These are phyloP conservation scores for Acropternis orthonyx DNA, from an alignment of 2,797 vertebrate genomes.

Conservation along the genomic window DNA sequence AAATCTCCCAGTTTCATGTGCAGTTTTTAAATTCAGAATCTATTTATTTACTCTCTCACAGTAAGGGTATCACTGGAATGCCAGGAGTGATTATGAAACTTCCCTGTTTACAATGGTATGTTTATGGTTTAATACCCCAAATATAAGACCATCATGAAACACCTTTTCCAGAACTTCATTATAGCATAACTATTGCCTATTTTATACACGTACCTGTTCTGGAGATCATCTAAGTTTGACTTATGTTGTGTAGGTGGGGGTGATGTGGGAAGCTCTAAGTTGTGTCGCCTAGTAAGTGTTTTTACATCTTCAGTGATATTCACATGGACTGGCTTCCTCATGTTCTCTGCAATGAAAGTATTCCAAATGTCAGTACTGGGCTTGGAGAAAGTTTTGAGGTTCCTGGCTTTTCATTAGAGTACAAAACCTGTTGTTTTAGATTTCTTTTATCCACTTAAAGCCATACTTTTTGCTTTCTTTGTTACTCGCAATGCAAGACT, in stretches of 20 bases:
- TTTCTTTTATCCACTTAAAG: background rate
- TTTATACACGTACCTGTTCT: slow-evolving; percentile 78
- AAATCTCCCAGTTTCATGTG: background rate
- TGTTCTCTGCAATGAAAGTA: slow-evolving; percentile 74
- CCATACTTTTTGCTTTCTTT: background rate
- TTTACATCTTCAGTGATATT: slow-evolving; percentile 68
- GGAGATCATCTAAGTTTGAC: slow-evolving; percentile 77
- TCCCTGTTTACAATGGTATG: background rate
- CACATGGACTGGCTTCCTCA: slow-evolving; percentile 77
- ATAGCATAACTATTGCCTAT: background rate
- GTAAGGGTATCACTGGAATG: background rate
- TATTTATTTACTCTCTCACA: background rate
- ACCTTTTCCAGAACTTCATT: background rate
- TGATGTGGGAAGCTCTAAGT: slow-evolving; percentile 84
- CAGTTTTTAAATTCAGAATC: background rate
- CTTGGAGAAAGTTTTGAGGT: background rate
- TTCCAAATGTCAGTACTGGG: background rate
- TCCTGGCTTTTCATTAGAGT: background rate
- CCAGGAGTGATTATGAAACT: background rate
- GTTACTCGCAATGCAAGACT: background rate
- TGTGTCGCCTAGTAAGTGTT: slow-evolving; percentile 58
- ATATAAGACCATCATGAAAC: background rate
- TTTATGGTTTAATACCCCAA: background rate
- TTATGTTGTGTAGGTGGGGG: slow-evolving; percentile 77
- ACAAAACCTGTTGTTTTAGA: background rate